Base-by-base conservation (phyloP, 2,797 vertebrate genomes). In the Hypotaenidia okinawae region DNA sequence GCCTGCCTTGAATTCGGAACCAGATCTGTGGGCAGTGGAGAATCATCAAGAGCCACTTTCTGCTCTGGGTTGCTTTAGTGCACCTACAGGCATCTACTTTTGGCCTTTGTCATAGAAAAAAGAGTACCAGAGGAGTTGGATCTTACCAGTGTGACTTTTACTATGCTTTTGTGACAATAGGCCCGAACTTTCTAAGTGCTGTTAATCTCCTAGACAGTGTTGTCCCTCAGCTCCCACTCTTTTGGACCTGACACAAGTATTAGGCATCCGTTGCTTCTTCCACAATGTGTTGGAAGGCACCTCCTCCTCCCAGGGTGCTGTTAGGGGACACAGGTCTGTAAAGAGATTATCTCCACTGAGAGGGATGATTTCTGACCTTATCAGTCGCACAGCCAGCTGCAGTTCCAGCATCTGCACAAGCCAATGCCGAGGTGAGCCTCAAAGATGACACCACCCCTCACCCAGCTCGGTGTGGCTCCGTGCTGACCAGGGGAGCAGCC, bases 391-490 rank as follows among this genome's bases (percentile, higher is more conserved):
- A 82, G 59, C 43, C 74, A 55, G 59, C 13, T 1, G 5, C 35
- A 57, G n/a, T 64, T 93, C 43, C 81, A 82, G 75, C 8, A 2
- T 39, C 39, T 61, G 45, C 32, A 39, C 28, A 51, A 61, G 43
- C 19, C 35, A 63, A 17, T 39, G 63, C 52, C 8, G 3, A 76
- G n/a, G 37, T 2, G 2, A 86, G 39, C 7, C 59, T 70, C 27
- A 24, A 13, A 86, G 69, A 84, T 81, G 69, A 49, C 21, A 16
- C 8, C 49, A 77, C 37, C n/a, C 43, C 30, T 87, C 2, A 2
- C 19, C 39, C 47, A 43, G 30, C 16, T 82, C 7, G 0, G 10
- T 43, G n/a, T 0, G 0, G 51, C 51, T 55, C 51, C 0, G 3
- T 78, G 66, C 64, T 49, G 37, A 25, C 24, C 5, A 11, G 11